Evolutionary conservation across 2,113 vertebrate species (phyloP).

Genomic region (Diglossa brunneiventris): DNA sequence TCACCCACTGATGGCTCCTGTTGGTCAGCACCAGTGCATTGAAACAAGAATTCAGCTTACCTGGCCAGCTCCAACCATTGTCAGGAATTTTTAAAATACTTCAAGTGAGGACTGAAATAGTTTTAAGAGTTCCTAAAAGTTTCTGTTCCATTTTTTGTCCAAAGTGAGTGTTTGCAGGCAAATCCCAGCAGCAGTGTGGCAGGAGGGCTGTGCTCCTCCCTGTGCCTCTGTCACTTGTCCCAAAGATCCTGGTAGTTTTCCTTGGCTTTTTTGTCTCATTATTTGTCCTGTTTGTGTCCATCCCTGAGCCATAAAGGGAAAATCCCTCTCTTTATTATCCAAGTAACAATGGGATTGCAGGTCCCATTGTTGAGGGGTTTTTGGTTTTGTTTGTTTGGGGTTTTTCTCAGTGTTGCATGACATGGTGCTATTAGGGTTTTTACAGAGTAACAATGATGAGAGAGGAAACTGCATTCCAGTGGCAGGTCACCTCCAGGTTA

Average conservation of each 20-base stretch:
- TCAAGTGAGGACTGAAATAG: background rate
- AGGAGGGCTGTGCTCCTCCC: background rate
- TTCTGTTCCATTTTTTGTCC: background rate
- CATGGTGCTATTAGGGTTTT: background rate
- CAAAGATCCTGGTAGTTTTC: accelerated
- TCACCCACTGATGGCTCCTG: background rate
- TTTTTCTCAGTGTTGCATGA: background rate
- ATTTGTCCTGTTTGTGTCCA: background rate
- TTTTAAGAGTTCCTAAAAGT: background rate
- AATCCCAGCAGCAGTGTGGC: background rate
- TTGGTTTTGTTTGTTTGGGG: background rate
- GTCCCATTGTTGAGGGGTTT: background rate
- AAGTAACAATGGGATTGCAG: background rate
- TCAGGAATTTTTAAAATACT: accelerated
- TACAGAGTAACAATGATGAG: background rate
- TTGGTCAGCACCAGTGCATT: background rate
- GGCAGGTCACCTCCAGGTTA: constrained; percentile 33
- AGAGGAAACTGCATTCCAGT: constrained; percentile 27
- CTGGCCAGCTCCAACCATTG: background rate
- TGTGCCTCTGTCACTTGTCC: accelerated
- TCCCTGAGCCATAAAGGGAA: background rate
- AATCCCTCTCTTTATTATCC: background rate
- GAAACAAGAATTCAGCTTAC: background rate
- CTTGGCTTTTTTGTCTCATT: background rate
- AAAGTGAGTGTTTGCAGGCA: background rate